phyloP scores from a whole-genome alignment of 1,140 invertebrate species.

The Sycobia sp. region DNA sequence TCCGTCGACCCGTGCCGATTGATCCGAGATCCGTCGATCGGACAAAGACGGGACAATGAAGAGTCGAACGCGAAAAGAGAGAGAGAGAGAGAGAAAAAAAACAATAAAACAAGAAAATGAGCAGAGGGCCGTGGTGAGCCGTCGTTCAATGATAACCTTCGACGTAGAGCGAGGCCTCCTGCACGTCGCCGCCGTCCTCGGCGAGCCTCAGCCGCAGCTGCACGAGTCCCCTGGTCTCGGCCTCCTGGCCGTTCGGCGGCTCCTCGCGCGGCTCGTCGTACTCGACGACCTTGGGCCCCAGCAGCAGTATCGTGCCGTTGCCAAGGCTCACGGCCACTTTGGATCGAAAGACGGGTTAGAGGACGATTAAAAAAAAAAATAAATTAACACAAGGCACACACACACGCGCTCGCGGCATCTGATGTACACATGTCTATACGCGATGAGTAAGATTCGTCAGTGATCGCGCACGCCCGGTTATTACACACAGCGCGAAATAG shows the following conservation, averaged over 20 bases:
- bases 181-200: slow-evolving; percentile 41
- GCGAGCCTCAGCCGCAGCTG: slow-evolving; percentile 50
- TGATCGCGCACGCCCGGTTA: no score
- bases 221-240: slow-evolving; percentile 44
- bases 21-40: no score
- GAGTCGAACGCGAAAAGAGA: no score
- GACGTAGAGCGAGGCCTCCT: slow-evolving; percentile 58
- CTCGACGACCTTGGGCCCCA: slow-evolving; percentile 41
- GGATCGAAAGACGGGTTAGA: background rate
- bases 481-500: no score
- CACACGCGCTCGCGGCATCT: background rate
- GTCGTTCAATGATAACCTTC: no score
- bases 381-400: background rate
- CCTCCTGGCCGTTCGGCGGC: background rate
- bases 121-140: no score
- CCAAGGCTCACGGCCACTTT: slow-evolving; percentile 60
- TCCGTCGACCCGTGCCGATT: no score
- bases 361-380: no score
- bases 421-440: background rate
- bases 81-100: no score
- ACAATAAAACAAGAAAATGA: no score
- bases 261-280: background rate
- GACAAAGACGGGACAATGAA: no score
- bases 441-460: no score
- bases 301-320: slow-evolving; percentile 53